These are phyloP conservation scores for Montipora capricornis DNA, from an alignment of 64 coral and sea anemone genomes.

Conservation along the genomic window DNA sequence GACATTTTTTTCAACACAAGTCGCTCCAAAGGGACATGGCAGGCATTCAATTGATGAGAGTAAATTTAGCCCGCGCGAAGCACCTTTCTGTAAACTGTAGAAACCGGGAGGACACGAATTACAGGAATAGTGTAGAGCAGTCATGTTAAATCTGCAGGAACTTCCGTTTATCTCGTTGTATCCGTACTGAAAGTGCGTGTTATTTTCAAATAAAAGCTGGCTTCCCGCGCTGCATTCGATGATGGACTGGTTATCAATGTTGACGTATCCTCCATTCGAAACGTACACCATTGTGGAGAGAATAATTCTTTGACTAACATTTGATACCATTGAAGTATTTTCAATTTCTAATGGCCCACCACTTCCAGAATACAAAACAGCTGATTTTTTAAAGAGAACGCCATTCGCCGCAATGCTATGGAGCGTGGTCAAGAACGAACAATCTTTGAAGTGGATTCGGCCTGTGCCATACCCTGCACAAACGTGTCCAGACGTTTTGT, in stretches of 20 bases:
- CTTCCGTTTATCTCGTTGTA: neutral
- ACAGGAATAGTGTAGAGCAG: conserved; percentile 3
- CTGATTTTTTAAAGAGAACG: neutral
- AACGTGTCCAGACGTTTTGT: conserved; percentile 9
- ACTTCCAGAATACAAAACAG: conserved; percentile 28
- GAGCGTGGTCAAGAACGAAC: neutral
- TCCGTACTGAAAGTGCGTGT: neutral
- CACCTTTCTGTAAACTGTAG: conserved; percentile 29
- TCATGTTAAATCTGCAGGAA: conserved; percentile 14
- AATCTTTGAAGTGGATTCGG: conserved; percentile 14
- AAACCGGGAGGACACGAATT: neutral
- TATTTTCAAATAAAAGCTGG: conserved; percentile 3
- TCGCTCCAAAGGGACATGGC: conserved; percentile 42
- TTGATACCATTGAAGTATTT: conserved; percentile 23
- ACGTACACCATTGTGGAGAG: neutral
- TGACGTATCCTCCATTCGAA: conserved; percentile 19
- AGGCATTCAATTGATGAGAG: neutral
- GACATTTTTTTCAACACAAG: neutral
- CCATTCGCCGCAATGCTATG: neutral
- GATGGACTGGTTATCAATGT: conserved; percentile 6
- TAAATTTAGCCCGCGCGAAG: neutral
- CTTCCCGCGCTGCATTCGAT: conserved; percentile 28
- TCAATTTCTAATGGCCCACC: conserved; percentile 15
- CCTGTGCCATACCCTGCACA: conserved; percentile 7
- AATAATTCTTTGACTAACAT: neutral